Evolutionary conservation across 1,140 invertebrate genomes (phyloP), one percentile per base, ranked within the genome.

Genomic region (Drosophila cardini): DNA sequence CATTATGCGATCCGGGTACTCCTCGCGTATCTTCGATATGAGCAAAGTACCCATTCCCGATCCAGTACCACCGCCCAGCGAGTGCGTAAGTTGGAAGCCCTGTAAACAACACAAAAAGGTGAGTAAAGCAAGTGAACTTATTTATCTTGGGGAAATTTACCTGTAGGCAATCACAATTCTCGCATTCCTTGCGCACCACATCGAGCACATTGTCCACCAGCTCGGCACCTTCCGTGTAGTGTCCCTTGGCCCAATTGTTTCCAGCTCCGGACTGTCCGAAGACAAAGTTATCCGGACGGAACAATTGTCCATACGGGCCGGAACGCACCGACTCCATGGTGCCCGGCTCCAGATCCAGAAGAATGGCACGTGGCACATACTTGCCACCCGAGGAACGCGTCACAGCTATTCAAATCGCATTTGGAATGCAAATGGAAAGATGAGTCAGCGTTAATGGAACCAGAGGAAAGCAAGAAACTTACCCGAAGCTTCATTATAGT

Each of bases 401-500:
- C n/a, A 91, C 91, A 34, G 91, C 91, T 92, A 36, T 7, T 38
- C 9, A 50, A 32, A 13, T 21, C 0, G 46, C 7, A 7, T 21
- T 30, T 10, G 18, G 16, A 48, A 6, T n/a, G 21, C n/a, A 1
- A n/a, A 11, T 26, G 26, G 7, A 4, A 7, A 10, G 10, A 38
- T 72, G 55, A 60, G 5, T 73, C 40, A 36, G 0, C 11, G 36
- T 8, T 50, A 3, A 3, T 36, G 15, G n/a, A 6, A 18, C 9
- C 9, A 21, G 36, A 7, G 4, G 15, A 34, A 1, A n/a, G 1
- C 0, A 11, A 10, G 48, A 38, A 7, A 46, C 46, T 79, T 78
- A 95, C 95, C 96, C 83, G 96, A 95, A 68, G 97, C 97, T 93
- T 98, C 97, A 93, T 98, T 98, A 93, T 97, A 98, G 92, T 98